phyloP scores from a whole-genome alignment of 2,888 invertebrate genomes.

The Geotrupes spiniger region DNA sequence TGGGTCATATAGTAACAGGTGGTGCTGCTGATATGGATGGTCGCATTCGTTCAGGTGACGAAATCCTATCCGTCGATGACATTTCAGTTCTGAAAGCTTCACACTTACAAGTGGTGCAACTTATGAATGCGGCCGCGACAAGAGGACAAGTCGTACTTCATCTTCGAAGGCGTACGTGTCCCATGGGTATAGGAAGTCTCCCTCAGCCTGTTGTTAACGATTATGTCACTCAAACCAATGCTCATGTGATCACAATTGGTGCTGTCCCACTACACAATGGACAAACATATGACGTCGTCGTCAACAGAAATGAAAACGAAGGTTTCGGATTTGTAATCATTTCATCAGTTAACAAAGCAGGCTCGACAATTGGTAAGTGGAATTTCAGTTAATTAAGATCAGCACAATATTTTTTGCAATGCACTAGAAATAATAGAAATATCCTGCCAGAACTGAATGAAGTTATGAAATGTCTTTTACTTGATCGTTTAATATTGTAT shows the following conservation, averaged over 20 bases:
- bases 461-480: too few relatives aligned
- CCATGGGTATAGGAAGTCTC: constrained; percentile 21
- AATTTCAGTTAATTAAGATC: not conserved
- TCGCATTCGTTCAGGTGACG: constrained; percentile 85
- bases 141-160: constrained; percentile 83
- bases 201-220: constrained; percentile 20
- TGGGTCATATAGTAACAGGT: constrained; percentile 94
- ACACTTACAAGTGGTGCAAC: constrained; percentile 89
- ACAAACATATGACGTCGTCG: constrained; percentile 85
- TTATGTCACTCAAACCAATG: constrained; percentile 21
- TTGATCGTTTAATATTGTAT: too few relatives aligned
- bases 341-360: constrained; percentile 86
- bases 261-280: constrained; percentile 21
- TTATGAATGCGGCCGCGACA: constrained; percentile 86
- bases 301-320: constrained; percentile 86
- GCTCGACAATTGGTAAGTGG: constrained; percentile 83
- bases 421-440: too few relatives aligned
- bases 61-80: constrained; percentile 92
- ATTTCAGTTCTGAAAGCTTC: constrained; percentile 67
- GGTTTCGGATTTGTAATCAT: constrained; percentile 99
- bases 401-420: not conserved
- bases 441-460: too few relatives aligned
- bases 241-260: too few relatives aligned
- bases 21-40: constrained; percentile 93
- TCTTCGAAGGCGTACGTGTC: constrained; percentile 51